Evolutionary conservation across 2,113 vertebrate species (phyloP).

Genomic region (Maccullochella peelii): DNA sequence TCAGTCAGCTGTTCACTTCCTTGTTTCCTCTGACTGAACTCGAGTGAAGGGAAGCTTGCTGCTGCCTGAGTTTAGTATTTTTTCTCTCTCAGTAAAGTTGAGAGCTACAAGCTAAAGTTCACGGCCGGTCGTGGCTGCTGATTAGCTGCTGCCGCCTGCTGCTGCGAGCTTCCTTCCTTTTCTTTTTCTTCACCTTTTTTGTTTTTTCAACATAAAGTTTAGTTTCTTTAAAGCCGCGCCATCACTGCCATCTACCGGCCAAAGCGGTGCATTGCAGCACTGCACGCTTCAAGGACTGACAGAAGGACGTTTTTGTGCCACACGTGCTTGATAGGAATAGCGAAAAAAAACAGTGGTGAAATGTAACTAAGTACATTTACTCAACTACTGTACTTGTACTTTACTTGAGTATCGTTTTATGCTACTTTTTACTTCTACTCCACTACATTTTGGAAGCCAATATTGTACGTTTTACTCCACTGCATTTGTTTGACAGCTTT

Average conservation of each 20-base stretch:
- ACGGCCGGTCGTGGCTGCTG: conserved; percentile 19
- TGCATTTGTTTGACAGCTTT: background rate
- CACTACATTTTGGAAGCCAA: too few species aligned
- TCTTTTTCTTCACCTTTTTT: conserved; percentile 10
- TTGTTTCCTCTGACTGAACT: conserved; percentile 7
- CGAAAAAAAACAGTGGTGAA: background rate
- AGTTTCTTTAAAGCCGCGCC: background rate
- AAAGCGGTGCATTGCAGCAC: background rate
- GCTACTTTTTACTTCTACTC: background rate
- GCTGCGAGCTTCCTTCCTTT: conserved; percentile 36
- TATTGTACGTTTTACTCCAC: too few species aligned
- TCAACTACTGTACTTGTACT: too few species aligned
- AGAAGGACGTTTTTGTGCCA: background rate
- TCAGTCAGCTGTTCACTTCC: conserved; percentile 53
- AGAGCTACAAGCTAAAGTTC: conserved; percentile 36
- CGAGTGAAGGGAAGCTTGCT: background rate
- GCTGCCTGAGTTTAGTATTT: background rate
- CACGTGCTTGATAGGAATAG: background rate
- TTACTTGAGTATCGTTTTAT: background rate
- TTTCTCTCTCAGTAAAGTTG: conserved; percentile 13
- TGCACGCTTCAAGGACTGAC: background rate
- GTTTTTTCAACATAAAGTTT: conserved; percentile 14
- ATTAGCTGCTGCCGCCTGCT: background rate
- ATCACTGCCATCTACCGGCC: conserved; percentile 46
- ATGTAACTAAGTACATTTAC: background rate